Evolutionary conservation across 2,888 invertebrate genomes (phyloP), one percentile per base, ranked within the genome.

Genomic region (Machimus atricapillus): DNA sequence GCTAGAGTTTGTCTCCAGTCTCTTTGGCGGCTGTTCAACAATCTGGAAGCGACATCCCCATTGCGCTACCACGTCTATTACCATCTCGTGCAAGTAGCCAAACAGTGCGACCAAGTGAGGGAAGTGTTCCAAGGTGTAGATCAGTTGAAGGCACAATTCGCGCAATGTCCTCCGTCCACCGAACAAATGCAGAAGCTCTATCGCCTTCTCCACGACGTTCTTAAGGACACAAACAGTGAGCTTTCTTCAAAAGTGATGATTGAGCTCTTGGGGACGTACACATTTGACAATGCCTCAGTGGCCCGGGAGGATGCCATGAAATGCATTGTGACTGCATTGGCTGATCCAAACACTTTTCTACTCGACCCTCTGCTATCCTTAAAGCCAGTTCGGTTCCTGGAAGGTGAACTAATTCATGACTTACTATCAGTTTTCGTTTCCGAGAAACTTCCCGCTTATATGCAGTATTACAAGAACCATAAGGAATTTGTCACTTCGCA

Each of bases 181-280:
- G 97, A 97, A 92, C 97, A 97, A 92, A 96, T 97, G 94, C 98
- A 99, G 92, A 97, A 97, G 91, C 93, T 98, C 2, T 96, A 98
- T 90, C 95, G 98, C 89, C 93, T 97, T 27, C 93, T 99, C 85
- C 98, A 99, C 91, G 97, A 97, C 93, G 97, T 97, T 40, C 93
- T 97, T 66, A 96, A 96, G 91, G 97, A 97, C 91, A 97, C 97
- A 90, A 97, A 97, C 91, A 89, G 98, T 92, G 98, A 98, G 91
- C 94, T 97, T 90, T 98, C 98, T 34, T 96, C 98, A 23, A 97
- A 98, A 92, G 98, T 98, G 4, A 99, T 99, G 99, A 96, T 99
- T 88, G 98, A 98, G 92, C 93, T 99, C 0, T 93, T 99, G 87
- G 97, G 98, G 34, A 99, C 99, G 0, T 99, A 99, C 93, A 98